These are phyloP conservation scores for Amblyraja radiata DNA, from an alignment of 2,797 vertebrate species.

Conservation along the genomic window DNA sequence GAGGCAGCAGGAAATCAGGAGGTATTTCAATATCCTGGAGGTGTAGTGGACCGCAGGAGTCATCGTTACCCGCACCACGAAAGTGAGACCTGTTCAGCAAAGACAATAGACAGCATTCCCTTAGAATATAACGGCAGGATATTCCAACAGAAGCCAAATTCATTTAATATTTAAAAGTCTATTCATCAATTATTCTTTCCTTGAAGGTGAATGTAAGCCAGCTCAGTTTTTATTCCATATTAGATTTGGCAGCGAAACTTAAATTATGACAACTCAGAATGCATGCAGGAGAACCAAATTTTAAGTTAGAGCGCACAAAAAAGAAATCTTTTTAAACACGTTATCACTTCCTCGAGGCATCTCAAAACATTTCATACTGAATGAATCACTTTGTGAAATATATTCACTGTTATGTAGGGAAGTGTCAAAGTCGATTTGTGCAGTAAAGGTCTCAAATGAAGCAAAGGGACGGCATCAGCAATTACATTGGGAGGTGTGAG, in stretches of 20 bases:
- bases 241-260: slow-evolving; percentile 1
- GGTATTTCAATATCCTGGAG: slow-evolving; percentile 17
- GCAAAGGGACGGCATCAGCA: neutral
- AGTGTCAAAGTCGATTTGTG: neutral
- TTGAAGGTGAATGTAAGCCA: neutral
- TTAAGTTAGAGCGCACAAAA: neutral
- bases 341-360: neutral
- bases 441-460: neutral
- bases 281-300: neutral
- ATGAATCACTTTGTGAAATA: neutral
- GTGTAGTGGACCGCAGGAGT: neutral
- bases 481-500: slow-evolving; percentile 9
- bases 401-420: neutral
- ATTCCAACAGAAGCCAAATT: neutral
- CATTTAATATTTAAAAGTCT: slow-evolving; percentile 26
- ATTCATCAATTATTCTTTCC: neutral
- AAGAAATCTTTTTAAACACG: neutral
- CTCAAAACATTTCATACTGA: neutral
- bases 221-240: neutral
- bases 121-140: neutral
- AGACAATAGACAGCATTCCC: neutral
- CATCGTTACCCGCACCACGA: neutral
- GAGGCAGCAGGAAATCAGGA: slow-evolving; percentile 7
- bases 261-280: neutral
- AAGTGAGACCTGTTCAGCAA: neutral